These are phyloP conservation scores for Clanis bilineata DNA, from an alignment of 2,888 invertebrate genomes.

Conservation along the genomic window DNA sequence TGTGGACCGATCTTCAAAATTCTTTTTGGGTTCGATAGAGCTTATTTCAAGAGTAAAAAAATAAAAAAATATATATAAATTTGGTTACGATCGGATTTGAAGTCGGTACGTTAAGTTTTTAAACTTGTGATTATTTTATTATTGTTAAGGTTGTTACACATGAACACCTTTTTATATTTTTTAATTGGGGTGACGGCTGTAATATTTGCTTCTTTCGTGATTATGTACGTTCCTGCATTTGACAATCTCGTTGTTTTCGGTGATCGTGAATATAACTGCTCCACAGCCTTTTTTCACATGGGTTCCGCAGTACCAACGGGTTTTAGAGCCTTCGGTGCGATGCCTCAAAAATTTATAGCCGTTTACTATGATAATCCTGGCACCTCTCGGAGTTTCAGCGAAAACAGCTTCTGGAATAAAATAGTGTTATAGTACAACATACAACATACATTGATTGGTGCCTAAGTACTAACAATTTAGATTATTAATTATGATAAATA, in stretches of 20 bases:
- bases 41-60: too few relatives aligned
- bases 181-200: not conserved
- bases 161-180: not conserved
- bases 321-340: constrained; percentile 13
- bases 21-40: too few relatives aligned
- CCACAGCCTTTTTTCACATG: constrained; percentile 24
- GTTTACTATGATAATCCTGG: constrained; percentile 19
- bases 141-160: too few relatives aligned
- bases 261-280: constrained; percentile 22
- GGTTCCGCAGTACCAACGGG: constrained; percentile 26
- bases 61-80: too few relatives aligned
- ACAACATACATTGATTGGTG: too few relatives aligned
- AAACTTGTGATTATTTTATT: too few relatives aligned
- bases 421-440: too few relatives aligned
- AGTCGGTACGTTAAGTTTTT: too few relatives aligned
- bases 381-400: constrained; percentile 20
- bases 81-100: too few relatives aligned
- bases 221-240: constrained; percentile 15
- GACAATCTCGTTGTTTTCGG: constrained; percentile 23
- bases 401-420: constrained; percentile 16
- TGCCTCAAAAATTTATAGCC: constrained; percentile 27
- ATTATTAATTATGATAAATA: too few relatives aligned
- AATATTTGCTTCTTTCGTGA: constrained; percentile 7
- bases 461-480: too few relatives aligned
- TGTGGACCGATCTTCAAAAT: too few relatives aligned